Evolutionary conservation across 1,140 invertebrate species (phyloP).

Genomic region (Ceratosolen solmsi): DNA sequence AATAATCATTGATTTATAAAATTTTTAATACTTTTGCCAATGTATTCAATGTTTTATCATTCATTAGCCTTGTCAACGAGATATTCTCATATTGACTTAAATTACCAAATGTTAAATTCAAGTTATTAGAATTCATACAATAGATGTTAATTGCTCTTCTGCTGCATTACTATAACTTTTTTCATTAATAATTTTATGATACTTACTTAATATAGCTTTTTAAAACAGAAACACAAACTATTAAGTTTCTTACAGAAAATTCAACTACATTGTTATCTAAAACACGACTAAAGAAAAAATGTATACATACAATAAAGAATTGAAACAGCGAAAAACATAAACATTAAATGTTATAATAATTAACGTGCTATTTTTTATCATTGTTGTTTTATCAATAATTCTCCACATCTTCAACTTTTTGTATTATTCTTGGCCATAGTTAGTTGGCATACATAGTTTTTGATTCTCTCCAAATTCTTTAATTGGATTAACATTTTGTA

Average conservation of each 20-base stretch:
- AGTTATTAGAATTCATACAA: too few species aligned
- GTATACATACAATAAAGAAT: slow-evolving; percentile 71
- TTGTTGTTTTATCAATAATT: slow-evolving; percentile 54
- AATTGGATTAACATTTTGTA: slow-evolving; percentile 14
- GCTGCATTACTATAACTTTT: slow-evolving; percentile 73
- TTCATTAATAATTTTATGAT: slow-evolving; percentile 73
- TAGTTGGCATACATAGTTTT: slow-evolving; percentile 52
- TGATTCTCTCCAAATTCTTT: slow-evolving; percentile 48
- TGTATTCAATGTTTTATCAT: too few species aligned
- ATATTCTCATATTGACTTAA: too few species aligned
- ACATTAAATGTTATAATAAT: slow-evolving; percentile 19
- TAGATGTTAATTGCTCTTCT: slow-evolving; percentile 57
- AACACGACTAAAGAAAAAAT: slow-evolving; percentile 65
- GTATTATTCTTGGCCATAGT: slow-evolving; percentile 51
- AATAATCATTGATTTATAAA: too few species aligned
- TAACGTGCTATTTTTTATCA: slow-evolving; percentile 26
- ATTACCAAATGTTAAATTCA: too few species aligned
- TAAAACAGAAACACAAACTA: slow-evolving; percentile 71
- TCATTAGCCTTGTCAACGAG: too few species aligned
- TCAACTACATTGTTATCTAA: slow-evolving; percentile 53
- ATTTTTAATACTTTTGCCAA: too few species aligned
- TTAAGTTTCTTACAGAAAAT: slow-evolving; percentile 69
- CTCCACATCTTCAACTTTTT: slow-evolving; percentile 52
- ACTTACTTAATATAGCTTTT: slow-evolving; percentile 72
- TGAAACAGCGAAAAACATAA: slow-evolving; percentile 56